Evolutionary conservation across 2,888 invertebrate species (phyloP), one percentile per base, ranked within the genome.

Genomic region (Heliconius cydno): DNA sequence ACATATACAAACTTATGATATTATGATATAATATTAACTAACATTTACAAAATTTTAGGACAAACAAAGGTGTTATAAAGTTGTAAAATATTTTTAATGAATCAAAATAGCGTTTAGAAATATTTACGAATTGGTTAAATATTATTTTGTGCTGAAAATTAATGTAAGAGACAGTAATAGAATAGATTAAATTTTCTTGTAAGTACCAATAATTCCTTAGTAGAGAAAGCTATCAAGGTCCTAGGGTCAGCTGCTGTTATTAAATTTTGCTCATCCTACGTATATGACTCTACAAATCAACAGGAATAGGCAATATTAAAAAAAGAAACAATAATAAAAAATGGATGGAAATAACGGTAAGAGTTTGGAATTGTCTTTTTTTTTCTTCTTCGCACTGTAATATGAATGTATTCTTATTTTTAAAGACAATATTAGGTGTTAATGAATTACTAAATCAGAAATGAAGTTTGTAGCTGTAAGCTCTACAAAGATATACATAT

Each of bases 191-290:
- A 73, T 60, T 34, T 34, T 15, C 60, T 73, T 57, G 34, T 73
- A 60, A 73, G 30, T n/a, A 60, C 34, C 73, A 60, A 73, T 34
- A 72, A 72, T n/a, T 57, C n/a, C 15, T 60, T n/a, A 34, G 60
- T 13, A 73, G 34, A 73, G 73, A 73, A 73, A 57, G 72, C 34
- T 34, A 12, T 34, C 9, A 22, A 72, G 72, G 72, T 52, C 57
- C n/a, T 10, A 28, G 46, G 72, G 72, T 73, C 57, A 73, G 9
- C 22, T 60, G 34, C 1, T 34, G 60, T 60, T 34, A 60, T 60
- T 38, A 60, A 60, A 38, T 60, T 34, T 52, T n/a, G n/a, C 57
- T 34, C 34, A 57, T 73, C 57, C 57, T 34, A 15, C 34, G 22
- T 30, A 60, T 13, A 73, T 15, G 34, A 60, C 13, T 46, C 41